Percentiles rank a stretch among this genome's conserved stretches.
phyloP scores from a whole-genome alignment of 2,797 vertebrate genomes.

The Sebastes steindachneri region DNA sequence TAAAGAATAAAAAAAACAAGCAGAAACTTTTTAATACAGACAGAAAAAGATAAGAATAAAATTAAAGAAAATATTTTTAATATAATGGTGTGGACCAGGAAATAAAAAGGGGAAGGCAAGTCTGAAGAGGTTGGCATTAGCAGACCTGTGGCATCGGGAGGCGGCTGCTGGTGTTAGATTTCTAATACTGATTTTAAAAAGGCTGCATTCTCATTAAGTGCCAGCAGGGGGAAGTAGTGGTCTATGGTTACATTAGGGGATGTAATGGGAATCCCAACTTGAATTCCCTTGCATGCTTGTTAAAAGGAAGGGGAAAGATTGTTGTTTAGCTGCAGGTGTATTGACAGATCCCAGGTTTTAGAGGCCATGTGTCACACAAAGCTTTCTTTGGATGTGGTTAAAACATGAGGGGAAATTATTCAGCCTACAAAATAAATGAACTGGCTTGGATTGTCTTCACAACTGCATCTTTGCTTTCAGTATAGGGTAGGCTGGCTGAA shows the following conservation, averaged over 20 bases:
- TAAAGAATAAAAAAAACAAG: no score
- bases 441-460: not conserved
- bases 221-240: conserved; percentile 30
- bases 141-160: no score
- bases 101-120: no score
- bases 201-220: not conserved
- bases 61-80: no score
- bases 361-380: not conserved
- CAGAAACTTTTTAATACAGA: no score
- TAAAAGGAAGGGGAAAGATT: not conserved
- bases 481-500: not conserved
- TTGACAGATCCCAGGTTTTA: not conserved
- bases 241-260: not conserved
- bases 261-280: not conserved
- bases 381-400: not conserved
- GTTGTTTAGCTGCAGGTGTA: not conserved
- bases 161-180: not conserved
- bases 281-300: not conserved
- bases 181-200: not conserved
- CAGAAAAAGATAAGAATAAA: no score
- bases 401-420: not conserved
- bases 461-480: not conserved
- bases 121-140: no score
- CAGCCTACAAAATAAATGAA: not conserved
- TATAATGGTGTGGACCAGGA: no score